Evolutionary conservation across 2,888 invertebrate species (phyloP).

Genomic region (Octonoba sinensis): DNA sequence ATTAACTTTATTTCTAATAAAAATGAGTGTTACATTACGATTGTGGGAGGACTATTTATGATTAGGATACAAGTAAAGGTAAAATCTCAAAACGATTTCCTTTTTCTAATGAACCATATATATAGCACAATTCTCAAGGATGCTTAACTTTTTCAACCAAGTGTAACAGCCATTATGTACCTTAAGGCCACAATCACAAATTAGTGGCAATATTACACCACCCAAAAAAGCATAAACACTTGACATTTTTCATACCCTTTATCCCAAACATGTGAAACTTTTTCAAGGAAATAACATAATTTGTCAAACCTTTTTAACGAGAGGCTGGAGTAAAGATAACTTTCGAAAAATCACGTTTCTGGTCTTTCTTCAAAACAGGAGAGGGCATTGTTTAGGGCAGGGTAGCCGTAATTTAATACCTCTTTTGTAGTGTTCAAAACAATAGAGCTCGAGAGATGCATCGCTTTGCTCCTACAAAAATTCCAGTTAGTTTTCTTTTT

Average conservation of each 20-base stretch:
- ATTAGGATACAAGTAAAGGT: too few relatives aligned
- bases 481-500: conserved; percentile 1
- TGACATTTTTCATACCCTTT: conserved; percentile 48
- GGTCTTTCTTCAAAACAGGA: conserved; percentile 36
- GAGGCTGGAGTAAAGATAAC: conserved; percentile 42
- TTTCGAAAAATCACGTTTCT: conserved; percentile 58
- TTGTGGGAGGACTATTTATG: too few relatives aligned
- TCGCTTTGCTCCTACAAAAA: conserved; percentile 15
- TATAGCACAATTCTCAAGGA: too few relatives aligned
- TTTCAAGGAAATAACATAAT: conserved; percentile 47
- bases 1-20: too few relatives aligned
- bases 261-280: conserved; percentile 25
- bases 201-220: too few relatives aligned
- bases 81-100: too few relatives aligned
- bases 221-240: not conserved
- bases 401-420: conserved; percentile 53
- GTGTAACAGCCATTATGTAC: too few relatives aligned
- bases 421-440: conserved; percentile 43
- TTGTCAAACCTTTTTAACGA: conserved; percentile 61
- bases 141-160: too few relatives aligned
- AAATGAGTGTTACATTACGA: too few relatives aligned
- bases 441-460: conserved; percentile 40
- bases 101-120: too few relatives aligned
- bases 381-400: conserved; percentile 44
- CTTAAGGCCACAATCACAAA: too few relatives aligned